Evolutionary conservation across 2,797 vertebrate species (phyloP).

Genomic region (Muscicapa comitata): DNA sequence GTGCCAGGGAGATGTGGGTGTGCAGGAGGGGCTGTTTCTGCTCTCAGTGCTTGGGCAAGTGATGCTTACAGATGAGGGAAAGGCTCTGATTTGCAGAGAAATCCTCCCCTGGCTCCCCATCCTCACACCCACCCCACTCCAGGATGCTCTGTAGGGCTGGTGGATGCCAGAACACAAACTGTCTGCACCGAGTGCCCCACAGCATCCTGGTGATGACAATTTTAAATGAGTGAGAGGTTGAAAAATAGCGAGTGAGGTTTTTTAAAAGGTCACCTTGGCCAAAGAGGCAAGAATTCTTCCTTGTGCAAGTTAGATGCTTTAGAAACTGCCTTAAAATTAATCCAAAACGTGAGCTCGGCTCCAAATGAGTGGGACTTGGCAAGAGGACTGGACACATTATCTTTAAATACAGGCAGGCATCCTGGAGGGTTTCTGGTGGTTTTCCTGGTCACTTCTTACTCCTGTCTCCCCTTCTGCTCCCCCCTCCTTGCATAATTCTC

Average conservation of each 20-base stretch:
- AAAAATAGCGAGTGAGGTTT: constrained; percentile 45
- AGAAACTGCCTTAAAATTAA: constrained; percentile 49
- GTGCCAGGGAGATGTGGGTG: neutral
- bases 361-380: constrained; percentile 50
- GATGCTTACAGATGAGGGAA: neutral
- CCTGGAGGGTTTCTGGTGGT: constrained; percentile 37
- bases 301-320: neutral
- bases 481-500: neutral
- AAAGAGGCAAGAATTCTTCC: constrained; percentile 43
- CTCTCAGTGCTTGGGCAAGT: neutral
- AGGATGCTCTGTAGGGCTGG: neutral
- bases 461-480: neutral
- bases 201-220: neutral
- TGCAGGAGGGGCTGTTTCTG: neutral
- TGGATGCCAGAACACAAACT: neutral
- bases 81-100: neutral
- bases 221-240: constrained; percentile 26
- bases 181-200: neutral
- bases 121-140: neutral
- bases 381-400: constrained; percentile 29
- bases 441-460: constrained; percentile 57
- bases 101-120: accelerated
- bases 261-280: constrained; percentile 39
- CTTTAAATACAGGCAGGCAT: constrained; percentile 53
- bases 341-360: constrained; percentile 40